Percentiles rank a stretch among this genome's conserved stretches.
These are phyloP conservation scores for Panurus biarmicus DNA, from an alignment of 2,113 vertebrate species.

Conservation along the genomic window DNA sequence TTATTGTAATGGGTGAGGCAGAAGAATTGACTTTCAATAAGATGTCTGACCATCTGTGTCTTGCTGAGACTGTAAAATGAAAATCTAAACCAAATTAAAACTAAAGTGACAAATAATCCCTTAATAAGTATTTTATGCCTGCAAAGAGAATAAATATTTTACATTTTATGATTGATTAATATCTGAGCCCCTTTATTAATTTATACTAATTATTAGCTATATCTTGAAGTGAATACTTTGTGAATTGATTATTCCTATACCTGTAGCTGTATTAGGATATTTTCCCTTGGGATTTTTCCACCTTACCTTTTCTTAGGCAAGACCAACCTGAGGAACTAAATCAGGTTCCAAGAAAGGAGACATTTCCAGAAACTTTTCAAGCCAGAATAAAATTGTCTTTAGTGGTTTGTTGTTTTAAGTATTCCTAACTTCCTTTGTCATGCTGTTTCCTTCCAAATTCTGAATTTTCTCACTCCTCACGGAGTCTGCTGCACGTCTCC, in stretches of 20 bases:
- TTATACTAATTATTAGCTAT: neutral
- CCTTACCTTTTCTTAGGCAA: neutral
- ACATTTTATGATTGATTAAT: neutral
- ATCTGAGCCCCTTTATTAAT: neutral
- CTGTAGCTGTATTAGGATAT: neutral
- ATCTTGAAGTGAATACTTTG: neutral
- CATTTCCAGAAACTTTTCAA: neutral
- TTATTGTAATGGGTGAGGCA: neutral
- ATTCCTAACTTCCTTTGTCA: neutral
- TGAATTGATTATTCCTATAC: neutral
- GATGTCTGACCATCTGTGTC: neutral
- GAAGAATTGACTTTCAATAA: neutral
- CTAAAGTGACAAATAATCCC: neutral
- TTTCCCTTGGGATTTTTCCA: neutral
- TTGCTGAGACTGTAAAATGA: neutral
- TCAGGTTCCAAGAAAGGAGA: neutral
- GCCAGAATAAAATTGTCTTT: neutral
- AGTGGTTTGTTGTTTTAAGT: neutral
- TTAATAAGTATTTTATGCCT: neutral
- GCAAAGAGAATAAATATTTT: neutral
- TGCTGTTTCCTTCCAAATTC: neutral
- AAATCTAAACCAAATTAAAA: neutral
- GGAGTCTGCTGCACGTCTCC: neutral
- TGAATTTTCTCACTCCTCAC: neutral
- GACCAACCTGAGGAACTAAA: neutral